Percentiles rank a stretch among this genome's conserved stretches.
These are phyloP conservation scores for Lateolabrax maculatus DNA, from an alignment of 2,797 vertebrate genomes.

Conservation along the genomic window DNA sequence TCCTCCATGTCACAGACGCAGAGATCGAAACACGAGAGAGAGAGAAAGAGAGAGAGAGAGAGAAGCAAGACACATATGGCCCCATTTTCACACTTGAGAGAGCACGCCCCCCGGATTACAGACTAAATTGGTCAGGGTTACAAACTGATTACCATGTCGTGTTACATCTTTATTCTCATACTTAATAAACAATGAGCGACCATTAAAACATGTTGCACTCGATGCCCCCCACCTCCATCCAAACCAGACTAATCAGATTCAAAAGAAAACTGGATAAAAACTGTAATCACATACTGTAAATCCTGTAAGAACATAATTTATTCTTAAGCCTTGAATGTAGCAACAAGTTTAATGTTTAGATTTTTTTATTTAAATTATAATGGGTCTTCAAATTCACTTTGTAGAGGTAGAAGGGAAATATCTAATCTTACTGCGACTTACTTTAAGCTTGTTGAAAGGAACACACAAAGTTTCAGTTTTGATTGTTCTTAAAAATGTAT, in stretches of 20 bases:
- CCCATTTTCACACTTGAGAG: conserved; percentile 84
- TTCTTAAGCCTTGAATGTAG: neutral
- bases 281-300: neutral
- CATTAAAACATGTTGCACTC: conserved; percentile 64
- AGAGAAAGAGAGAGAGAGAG: conserved; percentile 24
- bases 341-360: neutral
- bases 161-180: conserved; percentile 81
- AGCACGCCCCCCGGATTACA: conserved; percentile 81
- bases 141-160: conserved; percentile 83
- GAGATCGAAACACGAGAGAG: conserved; percentile 44
- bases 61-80: conserved; percentile 68
- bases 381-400: neutral
- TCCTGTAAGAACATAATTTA: neutral
- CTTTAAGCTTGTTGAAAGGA: neutral
- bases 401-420: neutral
- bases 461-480: fast-evolving
- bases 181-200: conserved; percentile 78
- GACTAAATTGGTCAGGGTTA: conserved; percentile 79
- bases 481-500: neutral
- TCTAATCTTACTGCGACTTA: neutral
- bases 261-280: conserved; percentile 30
- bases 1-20: conserved; percentile 74
- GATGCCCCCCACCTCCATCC: conserved; percentile 22
- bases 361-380: neutral
- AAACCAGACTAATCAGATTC: conserved; percentile 29